Evolutionary conservation across 1,140 invertebrate species (phyloP).

Genomic region (Teleopsis dalmanni): DNA sequence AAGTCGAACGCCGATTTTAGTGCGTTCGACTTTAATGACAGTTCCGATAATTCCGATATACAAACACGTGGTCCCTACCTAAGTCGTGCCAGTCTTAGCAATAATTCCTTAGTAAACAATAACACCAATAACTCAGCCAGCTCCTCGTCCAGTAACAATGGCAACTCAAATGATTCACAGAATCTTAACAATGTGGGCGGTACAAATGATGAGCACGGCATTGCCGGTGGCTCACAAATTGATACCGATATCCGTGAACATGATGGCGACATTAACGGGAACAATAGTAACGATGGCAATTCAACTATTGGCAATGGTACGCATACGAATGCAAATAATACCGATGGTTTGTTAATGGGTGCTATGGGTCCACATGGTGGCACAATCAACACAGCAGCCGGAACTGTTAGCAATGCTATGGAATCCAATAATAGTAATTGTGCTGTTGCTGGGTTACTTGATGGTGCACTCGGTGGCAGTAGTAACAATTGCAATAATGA

Average conservation of each 20-base stretch:
- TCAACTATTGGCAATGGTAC: not conserved
- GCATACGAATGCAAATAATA: slow-evolving; percentile 13
- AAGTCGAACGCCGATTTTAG: slow-evolving; percentile 32
- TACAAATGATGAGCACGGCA: no score
- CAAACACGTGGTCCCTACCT: slow-evolving; percentile 35
- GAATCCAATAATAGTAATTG: slow-evolving; percentile 1
- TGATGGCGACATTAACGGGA: slow-evolving; percentile 9
- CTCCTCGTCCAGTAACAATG: slow-evolving; percentile 19
- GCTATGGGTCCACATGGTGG: slow-evolving; percentile 1
- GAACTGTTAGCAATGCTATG: not conserved
- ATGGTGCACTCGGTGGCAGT: not conserved
- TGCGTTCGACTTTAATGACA: slow-evolving; percentile 42
- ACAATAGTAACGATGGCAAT: slow-evolving; percentile 1
- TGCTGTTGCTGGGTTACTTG: slow-evolving; percentile 1
- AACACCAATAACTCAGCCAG: slow-evolving; percentile 19
- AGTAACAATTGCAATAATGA: slow-evolving; percentile 26
- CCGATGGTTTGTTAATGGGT: slow-evolving; percentile 4
- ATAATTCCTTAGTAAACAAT: slow-evolving; percentile 14
- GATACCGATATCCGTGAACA: not conserved
- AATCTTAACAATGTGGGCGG: slow-evolving; percentile 15
- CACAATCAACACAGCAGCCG: slow-evolving; percentile 3
- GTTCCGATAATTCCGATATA: slow-evolving; percentile 41
- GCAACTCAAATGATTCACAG: slow-evolving; percentile 6
- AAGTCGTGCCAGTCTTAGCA: slow-evolving; percentile 25
- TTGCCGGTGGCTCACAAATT: not conserved